Conservation (phyloP, 2,888 invertebrate species). For the Steinernema hermaphroditum region DNA sequence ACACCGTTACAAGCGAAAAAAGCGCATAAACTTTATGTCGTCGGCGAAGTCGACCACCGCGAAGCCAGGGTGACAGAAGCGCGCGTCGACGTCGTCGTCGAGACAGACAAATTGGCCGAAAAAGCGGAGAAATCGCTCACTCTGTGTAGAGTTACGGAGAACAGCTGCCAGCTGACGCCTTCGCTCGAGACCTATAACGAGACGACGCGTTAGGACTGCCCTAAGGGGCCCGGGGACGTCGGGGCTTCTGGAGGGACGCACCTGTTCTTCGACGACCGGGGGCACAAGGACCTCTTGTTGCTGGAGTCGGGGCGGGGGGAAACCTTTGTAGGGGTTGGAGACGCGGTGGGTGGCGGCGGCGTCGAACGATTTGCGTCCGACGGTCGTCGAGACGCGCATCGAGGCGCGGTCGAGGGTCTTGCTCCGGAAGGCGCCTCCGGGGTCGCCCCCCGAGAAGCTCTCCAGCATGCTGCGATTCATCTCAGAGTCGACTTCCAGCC, state of each 20-base stretch:
- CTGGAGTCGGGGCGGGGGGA: background rate
- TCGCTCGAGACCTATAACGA: slow-evolving; percentile 10
- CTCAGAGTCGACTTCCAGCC: background rate
- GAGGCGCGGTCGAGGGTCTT: slow-evolving; percentile 21
- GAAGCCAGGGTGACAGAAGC: slow-evolving; percentile 20
- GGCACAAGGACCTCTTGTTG: slow-evolving; percentile 14
- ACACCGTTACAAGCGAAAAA: slow-evolving; percentile 23
- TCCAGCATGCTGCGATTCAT: slow-evolving; percentile 29
- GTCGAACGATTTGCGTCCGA: slow-evolving; percentile 19
- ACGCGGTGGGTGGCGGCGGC: background rate
- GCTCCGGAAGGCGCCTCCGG: slow-evolving; percentile 21
- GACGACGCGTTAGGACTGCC: slow-evolving; percentile 11
- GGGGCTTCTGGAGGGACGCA: no score
- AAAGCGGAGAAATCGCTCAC: slow-evolving; percentile 44
- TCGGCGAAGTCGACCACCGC: background rate
- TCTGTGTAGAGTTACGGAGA: slow-evolving; percentile 62
- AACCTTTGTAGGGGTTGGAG: slow-evolving; percentile 24
- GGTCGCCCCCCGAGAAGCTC: background rate
- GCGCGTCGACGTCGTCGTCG: background rate
- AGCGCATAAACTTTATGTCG: slow-evolving; percentile 15
- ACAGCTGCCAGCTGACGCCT: slow-evolving; percentile 57
- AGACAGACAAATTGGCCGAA: slow-evolving; percentile 31
- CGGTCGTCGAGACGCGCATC: background rate
- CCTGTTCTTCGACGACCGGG: slow-evolving; percentile 20
- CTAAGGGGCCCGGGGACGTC: no score